phyloP scores from a whole-genome alignment of 2,113 vertebrate genomes.

The Centropristis striata region DNA sequence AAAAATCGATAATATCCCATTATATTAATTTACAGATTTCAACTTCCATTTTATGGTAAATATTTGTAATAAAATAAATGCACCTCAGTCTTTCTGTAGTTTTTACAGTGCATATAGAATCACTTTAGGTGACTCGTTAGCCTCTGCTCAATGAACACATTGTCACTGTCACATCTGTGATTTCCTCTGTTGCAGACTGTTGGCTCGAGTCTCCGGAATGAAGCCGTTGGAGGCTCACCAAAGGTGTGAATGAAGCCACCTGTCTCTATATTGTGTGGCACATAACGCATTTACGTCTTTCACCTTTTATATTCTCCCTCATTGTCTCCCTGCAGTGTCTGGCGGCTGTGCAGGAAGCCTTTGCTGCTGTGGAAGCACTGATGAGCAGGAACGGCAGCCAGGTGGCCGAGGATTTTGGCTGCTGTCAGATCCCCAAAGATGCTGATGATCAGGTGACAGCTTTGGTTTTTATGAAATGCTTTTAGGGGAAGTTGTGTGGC shows the following conservation, averaged over 20 bases:
- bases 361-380: constrained; percentile 81
- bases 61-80: too few species aligned
- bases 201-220: constrained; percentile 82
- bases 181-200: constrained; percentile 83
- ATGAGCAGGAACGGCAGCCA: constrained; percentile 27
- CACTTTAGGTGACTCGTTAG: too few species aligned
- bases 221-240: constrained; percentile 87
- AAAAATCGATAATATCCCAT: too few species aligned
- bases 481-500: too few species aligned
- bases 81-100: too few species aligned
- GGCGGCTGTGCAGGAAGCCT: constrained; percentile 76
- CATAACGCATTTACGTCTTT: background rate
- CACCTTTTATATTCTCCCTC: background rate
- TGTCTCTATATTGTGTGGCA: background rate
- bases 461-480: background rate
- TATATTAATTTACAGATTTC: too few species aligned
- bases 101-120: too few species aligned
- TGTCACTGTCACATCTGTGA: background rate
- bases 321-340: constrained; percentile 80
- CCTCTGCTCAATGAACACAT: background rate
- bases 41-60: too few species aligned
- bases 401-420: constrained; percentile 82
- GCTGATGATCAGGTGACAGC: constrained; percentile 73
- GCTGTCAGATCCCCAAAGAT: constrained; percentile 78
- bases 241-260: constrained; percentile 78